Percentiles rank a stretch among this genome's conserved stretches.
These are phyloP conservation scores for Drosophila testacea DNA, from an alignment of 2,888 invertebrate genomes.

Conservation along the genomic window DNA sequence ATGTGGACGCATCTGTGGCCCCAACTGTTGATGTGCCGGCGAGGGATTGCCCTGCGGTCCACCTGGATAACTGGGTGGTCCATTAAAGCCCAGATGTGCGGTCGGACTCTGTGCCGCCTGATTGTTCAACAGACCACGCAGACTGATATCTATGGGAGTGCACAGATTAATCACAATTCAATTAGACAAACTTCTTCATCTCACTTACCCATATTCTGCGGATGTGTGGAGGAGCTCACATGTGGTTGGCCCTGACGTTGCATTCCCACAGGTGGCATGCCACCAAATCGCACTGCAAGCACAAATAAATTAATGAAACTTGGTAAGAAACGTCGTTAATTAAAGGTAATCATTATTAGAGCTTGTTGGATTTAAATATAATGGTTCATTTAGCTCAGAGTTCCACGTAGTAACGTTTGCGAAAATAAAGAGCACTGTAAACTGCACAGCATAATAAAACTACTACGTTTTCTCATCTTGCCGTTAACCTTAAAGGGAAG, in stretches of 20 bases:
- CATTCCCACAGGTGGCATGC: slow-evolving; percentile 84
- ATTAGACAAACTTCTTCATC: not conserved
- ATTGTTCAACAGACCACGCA: slow-evolving; percentile 85
- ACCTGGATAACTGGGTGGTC: slow-evolving; percentile 84
- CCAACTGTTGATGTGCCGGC: slow-evolving; percentile 83
- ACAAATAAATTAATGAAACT: slow-evolving; percentile 15
- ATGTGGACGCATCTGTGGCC: slow-evolving; percentile 84
- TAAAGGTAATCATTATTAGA: not conserved
- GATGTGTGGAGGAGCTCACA: slow-evolving; percentile 89
- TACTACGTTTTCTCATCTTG: no score
- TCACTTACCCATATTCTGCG: slow-evolving; percentile 87
- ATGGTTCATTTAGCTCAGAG: no score
- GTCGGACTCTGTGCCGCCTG: slow-evolving; percentile 85
- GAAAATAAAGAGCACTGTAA: no score
- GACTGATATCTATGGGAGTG: slow-evolving; percentile 82
- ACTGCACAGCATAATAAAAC: no score
- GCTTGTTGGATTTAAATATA: not conserved
- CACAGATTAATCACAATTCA: not conserved
- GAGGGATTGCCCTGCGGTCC: slow-evolving; percentile 84
- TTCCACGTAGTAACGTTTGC: no score
- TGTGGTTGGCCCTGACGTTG: slow-evolving; percentile 86
- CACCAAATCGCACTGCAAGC: slow-evolving; percentile 83
- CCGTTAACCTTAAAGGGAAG: no score
- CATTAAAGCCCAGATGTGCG: slow-evolving; percentile 84
- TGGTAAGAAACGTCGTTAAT: not conserved